These are phyloP conservation scores for Ataeniobius toweri DNA, from an alignment of 2,797 vertebrate genomes.

Conservation along the genomic window DNA sequence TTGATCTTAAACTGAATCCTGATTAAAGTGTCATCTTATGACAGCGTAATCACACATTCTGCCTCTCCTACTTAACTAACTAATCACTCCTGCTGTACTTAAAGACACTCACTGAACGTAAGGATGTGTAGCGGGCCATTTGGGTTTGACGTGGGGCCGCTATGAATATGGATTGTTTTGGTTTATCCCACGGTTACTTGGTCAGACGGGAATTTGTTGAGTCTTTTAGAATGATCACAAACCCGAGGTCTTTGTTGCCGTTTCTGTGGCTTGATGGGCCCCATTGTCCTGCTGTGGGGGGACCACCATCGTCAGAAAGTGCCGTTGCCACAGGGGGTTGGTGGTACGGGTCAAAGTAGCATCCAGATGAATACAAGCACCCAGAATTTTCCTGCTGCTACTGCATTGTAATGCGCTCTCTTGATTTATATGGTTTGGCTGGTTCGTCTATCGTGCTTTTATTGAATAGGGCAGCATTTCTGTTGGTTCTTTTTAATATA, in stretches of 20 bases:
- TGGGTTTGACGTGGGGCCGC: background rate
- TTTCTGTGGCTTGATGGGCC: slow-evolving; percentile 13
- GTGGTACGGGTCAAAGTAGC: slow-evolving; percentile 5
- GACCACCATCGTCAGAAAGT: slow-evolving; percentile 2
- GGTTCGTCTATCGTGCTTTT: background rate
- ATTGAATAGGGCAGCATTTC: background rate
- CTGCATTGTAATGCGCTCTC: background rate
- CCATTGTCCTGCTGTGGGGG: slow-evolving; percentile 12
- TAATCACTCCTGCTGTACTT: background rate
- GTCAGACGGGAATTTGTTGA: background rate
- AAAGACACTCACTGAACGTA: background rate
- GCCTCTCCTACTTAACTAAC: background rate
- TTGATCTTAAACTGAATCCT: background rate
- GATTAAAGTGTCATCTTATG: background rate
- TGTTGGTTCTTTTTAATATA: background rate
- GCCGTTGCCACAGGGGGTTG: slow-evolving; percentile 1
- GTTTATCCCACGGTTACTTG: background rate
- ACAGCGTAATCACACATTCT: background rate
- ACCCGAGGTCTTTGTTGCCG: slow-evolving; percentile 1
- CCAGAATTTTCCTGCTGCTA: background rate
- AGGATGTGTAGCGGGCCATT: background rate
- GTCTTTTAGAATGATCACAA: slow-evolving; percentile 4
- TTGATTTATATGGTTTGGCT: background rate
- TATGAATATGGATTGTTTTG: background rate
- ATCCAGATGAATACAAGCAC: slow-evolving; percentile 7